Conservation (phyloP, 2,113 vertebrate genomes). For the Steatornis caripensis region DNA sequence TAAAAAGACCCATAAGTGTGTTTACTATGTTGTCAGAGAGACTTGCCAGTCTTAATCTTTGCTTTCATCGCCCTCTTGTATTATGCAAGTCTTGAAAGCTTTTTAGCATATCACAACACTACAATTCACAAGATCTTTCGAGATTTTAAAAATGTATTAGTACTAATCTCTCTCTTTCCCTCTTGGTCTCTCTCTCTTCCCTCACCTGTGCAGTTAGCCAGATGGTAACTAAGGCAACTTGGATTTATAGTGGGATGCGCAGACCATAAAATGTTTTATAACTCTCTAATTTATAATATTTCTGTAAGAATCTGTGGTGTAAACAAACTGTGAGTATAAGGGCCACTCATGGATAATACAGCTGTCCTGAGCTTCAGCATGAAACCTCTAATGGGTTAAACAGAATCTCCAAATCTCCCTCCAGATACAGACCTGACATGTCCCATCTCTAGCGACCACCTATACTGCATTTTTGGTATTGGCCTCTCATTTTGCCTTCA, state of each 20-base stretch:
- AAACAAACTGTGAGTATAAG: not conserved
- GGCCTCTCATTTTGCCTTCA: not conserved
- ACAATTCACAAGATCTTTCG: not conserved
- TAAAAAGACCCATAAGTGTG: not conserved
- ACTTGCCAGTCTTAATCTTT: not conserved
- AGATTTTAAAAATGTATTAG: not conserved
- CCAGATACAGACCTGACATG: not conserved
- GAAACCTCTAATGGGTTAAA: not conserved
- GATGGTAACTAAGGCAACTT: slow-evolving; percentile 46
- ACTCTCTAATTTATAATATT: not conserved
- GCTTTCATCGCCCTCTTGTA: not conserved
- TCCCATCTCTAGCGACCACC: not conserved
- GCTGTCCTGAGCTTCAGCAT: not conserved
- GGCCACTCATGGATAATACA: not conserved
- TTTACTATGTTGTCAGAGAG: not conserved
- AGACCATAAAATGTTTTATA: not conserved
- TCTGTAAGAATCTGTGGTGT: not conserved
- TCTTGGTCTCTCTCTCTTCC: not conserved
- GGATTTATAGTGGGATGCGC: not conserved
- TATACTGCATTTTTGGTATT: not conserved
- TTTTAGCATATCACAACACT: not conserved
- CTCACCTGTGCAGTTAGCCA: slow-evolving; percentile 31
- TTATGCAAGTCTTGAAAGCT: not conserved
- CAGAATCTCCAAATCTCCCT: not conserved
- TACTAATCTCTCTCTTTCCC: not conserved